Percentiles rank a stretch among this genome's conserved stretches.
Evolutionary conservation across 2,888 invertebrate genomes (phyloP).

Genomic region (Acrobasis suavella): DNA sequence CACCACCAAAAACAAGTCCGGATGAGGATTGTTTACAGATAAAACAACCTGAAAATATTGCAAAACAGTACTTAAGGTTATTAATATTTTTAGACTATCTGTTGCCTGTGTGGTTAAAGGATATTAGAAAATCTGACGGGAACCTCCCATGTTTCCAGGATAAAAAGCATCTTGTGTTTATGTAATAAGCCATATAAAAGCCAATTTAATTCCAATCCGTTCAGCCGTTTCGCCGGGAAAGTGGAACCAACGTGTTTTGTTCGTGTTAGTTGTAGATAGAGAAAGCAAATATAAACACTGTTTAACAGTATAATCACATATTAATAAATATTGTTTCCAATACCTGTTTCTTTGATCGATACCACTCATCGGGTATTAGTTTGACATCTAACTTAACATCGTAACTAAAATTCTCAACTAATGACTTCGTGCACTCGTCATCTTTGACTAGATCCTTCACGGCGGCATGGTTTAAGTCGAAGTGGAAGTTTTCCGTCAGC

Average conservation of each 20-base stretch:
- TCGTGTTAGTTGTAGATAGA: no score
- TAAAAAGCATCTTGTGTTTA: no score
- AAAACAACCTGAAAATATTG: conserved; percentile 87
- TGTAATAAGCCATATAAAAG: no score
- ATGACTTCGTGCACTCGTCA: conserved; percentile 72
- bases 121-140: no score
- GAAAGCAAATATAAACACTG: no score
- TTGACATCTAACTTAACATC: conserved; percentile 85
- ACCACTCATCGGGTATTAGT: conserved; percentile 89
- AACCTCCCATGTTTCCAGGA: no score
- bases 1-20: conserved; percentile 95
- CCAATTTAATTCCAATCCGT: no score
- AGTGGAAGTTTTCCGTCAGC: conserved; percentile 96
- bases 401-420: conserved; percentile 78
- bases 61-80: neutral
- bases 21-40: conserved; percentile 93
- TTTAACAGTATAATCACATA: neutral
- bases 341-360: conserved; percentile 85
- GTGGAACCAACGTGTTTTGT: no score
- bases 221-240: no score
- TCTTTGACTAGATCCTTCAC: conserved; percentile 83
- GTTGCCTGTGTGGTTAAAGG: no score
- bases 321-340: conserved; percentile 15
- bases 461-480: conserved; percentile 90
- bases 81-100: no score